Evolutionary conservation across 37 sponge, comb jelly and placozoan species (phyloP).

Genomic region (Chondrosia reniformis): DNA sequence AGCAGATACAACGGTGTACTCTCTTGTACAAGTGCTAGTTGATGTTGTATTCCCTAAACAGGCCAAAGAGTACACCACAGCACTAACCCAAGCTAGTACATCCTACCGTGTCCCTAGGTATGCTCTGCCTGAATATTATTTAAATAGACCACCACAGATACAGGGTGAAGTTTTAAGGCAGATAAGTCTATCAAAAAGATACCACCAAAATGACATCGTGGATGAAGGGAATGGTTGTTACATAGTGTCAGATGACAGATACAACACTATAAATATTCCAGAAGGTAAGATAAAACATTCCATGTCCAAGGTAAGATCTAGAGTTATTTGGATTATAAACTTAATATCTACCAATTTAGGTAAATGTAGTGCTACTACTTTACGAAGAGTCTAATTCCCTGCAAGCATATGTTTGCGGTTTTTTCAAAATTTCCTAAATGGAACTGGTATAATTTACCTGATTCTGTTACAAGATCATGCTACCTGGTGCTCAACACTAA

Average conservation of each 20-base stretch:
- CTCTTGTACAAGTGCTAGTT: conserved; percentile 29
- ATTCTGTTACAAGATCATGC: not conserved
- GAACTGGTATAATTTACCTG: conserved; percentile 27
- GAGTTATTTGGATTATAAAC: no score
- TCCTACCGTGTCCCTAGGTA: conserved; percentile 25
- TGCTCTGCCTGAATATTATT: conserved; percentile 8
- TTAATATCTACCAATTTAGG: no score
- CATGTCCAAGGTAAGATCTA: no score
- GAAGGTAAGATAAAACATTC: no score
- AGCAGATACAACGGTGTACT: conserved; percentile 24
- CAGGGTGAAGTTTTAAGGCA: conserved; percentile 11
- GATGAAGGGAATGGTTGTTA: conserved; percentile 3
- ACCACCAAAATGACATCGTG: not conserved
- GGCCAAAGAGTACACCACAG: conserved; percentile 6
- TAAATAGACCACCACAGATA: conserved; percentile 10
- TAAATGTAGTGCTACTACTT: conserved; percentile 9
- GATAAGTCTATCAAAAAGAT: not conserved
- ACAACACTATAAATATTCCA: conserved; percentile 10
- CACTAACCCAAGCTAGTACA: not conserved
- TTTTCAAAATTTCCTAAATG: conserved; percentile 17
- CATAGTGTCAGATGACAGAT: not conserved
- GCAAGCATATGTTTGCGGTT: conserved; percentile 45
- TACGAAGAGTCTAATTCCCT: conserved; percentile 14
- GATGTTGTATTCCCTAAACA: conserved; percentile 36
- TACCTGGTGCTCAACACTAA: conserved; percentile 12